These are phyloP conservation scores for Enteromius thamalakanensis DNA, from an alignment of 2,797 vertebrate species.

Conservation along the genomic window DNA sequence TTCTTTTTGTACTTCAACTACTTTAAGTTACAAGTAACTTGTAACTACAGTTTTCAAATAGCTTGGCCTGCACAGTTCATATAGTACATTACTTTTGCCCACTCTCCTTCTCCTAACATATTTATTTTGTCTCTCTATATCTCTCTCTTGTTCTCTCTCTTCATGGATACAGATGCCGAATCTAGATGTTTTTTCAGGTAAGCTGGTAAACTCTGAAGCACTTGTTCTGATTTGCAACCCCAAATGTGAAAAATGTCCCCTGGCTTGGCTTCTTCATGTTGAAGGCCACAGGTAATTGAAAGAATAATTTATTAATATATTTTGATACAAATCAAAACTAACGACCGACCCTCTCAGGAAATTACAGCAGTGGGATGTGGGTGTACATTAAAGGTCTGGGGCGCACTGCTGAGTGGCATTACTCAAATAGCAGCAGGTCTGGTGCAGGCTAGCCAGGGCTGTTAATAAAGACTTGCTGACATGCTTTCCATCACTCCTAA, in stretches of 20 bases:
- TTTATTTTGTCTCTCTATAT: background rate
- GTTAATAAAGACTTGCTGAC: conserved; percentile 73
- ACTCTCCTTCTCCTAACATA: background rate
- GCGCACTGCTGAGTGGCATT: conserved; percentile 60
- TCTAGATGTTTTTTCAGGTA: background rate
- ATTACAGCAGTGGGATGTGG: conserved; percentile 59
- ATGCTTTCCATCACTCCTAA: conserved; percentile 76
- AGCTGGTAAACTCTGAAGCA: conserved; percentile 1
- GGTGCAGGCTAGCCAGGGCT: conserved; percentile 63
- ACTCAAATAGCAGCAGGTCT: conserved; percentile 60
- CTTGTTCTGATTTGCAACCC: conserved; percentile 33
- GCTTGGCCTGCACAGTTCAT: background rate
- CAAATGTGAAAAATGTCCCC: conserved; percentile 47
- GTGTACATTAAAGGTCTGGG: conserved; percentile 64
- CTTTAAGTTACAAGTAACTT: background rate
- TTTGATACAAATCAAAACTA: conserved; percentile 70
- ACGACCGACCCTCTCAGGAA: conserved; percentile 69
- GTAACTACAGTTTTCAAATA: background rate
- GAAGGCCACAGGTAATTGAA: conserved; percentile 69
- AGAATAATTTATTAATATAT: conserved; percentile 72
- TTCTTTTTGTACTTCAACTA: background rate
- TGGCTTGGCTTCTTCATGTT: conserved; percentile 33
- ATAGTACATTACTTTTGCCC: background rate
- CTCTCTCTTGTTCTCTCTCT: background rate
- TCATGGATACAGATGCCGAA: background rate